Conservation (phyloP, 1,140 invertebrate genomes). For the Heliconius melpomene region DNA sequence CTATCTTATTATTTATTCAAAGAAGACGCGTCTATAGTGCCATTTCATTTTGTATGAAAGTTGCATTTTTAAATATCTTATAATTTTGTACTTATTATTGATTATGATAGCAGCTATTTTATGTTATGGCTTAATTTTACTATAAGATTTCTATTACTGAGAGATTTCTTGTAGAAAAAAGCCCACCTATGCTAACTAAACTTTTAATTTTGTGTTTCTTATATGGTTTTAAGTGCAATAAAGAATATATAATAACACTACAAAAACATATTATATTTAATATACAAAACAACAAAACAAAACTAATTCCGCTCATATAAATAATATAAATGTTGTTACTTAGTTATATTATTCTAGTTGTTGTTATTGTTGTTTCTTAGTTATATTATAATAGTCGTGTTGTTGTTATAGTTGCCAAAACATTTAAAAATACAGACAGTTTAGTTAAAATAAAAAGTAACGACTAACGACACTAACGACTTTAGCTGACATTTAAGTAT, state of each 20-base stretch:
- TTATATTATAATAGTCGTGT: background rate
- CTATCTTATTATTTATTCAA: constrained; percentile 32
- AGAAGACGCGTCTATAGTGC: constrained; percentile 22
- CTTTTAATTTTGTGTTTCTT: too few relatives aligned
- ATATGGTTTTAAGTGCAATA: too few relatives aligned
- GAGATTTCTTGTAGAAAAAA: too few relatives aligned
- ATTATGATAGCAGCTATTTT: too few relatives aligned
- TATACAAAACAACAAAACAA: background rate
- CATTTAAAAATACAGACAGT: background rate
- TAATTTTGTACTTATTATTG: background rate
- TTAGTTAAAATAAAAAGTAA: background rate
- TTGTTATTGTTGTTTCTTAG: too few relatives aligned
- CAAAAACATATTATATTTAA: too few relatives aligned
- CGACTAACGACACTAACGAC: background rate
- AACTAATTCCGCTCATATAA: background rate
- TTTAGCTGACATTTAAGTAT: constrained; percentile 9
- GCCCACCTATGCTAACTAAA: too few relatives aligned
- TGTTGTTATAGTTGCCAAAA: background rate
- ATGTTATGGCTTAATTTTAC: too few relatives aligned
- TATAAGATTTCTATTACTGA: too few relatives aligned
- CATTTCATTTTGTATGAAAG: constrained; percentile 11
- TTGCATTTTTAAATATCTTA: constrained; percentile 5
- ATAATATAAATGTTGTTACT: too few relatives aligned
- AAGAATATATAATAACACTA: too few relatives aligned
- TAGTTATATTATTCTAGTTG: too few relatives aligned